These are phyloP conservation scores for Ariopsis seemanni DNA, from an alignment of 2,113 vertebrate genomes.

Conservation along the genomic window DNA sequence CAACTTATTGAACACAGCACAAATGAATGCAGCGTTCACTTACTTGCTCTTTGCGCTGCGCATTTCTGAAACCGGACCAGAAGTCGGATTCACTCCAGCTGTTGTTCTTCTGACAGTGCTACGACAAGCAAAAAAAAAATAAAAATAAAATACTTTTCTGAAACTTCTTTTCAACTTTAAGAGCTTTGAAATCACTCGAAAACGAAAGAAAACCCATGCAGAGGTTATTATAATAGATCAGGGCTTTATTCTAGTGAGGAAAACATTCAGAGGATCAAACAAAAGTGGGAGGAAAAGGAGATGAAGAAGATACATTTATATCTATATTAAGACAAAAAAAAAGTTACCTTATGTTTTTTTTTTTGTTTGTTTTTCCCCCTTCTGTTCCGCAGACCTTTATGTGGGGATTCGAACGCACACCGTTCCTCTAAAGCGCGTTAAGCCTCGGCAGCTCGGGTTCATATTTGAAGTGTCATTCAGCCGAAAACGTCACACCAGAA, in stretches of 20 bases:
- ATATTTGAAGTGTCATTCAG: slow-evolving; percentile 66
- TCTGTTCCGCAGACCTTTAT: background rate
- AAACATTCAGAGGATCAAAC: background rate
- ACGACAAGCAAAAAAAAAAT: background rate
- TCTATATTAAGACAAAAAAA: background rate
- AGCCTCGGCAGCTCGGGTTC: slow-evolving; percentile 53
- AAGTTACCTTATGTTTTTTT: slow-evolving; percentile 45
- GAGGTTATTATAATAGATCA: background rate
- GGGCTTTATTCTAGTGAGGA: background rate
- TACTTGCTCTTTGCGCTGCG: slow-evolving; percentile 17
- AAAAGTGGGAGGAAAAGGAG: background rate
- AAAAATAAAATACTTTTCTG: too few species aligned
- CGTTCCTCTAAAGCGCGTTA: slow-evolving; percentile 50
- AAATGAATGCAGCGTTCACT: slow-evolving; percentile 17
- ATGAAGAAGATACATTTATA: background rate
- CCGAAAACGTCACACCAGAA: slow-evolving; percentile 68
- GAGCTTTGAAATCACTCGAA: background rate
- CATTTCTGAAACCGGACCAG: background rate
- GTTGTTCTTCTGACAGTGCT: background rate
- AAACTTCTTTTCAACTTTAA: background rate
- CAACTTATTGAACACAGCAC: background rate
- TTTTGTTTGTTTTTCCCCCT: background rate
- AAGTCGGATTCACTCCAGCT: background rate
- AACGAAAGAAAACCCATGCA: background rate
- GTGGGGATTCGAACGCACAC: slow-evolving; percentile 34